Percentiles rank a stretch among this genome's conserved stretches.
phyloP scores from a whole-genome alignment of 2,888 invertebrate species.

The Drosophila borborema region DNA sequence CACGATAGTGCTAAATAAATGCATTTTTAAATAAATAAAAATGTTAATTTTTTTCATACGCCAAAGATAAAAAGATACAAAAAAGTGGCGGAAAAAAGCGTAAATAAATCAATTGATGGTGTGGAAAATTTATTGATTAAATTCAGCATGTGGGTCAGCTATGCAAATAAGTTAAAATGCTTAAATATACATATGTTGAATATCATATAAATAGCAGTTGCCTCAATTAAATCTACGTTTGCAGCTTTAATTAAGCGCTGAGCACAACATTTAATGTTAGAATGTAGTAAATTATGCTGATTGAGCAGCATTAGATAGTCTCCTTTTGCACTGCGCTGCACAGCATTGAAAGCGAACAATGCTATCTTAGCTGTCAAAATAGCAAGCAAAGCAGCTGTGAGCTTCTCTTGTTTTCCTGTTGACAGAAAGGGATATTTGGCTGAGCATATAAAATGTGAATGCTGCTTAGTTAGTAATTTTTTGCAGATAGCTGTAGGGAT shows the following conservation, averaged over 20 bases:
- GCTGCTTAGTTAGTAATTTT: too few relatives aligned
- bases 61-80: neutral
- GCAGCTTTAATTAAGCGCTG: neutral
- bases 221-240: neutral
- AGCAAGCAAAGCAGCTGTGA: neutral
- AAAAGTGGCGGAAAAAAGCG: neutral
- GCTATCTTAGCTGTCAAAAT: neutral
- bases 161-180: slow-evolving; percentile 6
- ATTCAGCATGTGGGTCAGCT: slow-evolving; percentile 17
- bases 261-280: neutral
- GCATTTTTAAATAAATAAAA: slow-evolving; percentile 28
- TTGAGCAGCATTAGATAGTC: neutral
- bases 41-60: neutral
- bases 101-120: slow-evolving; percentile 2
- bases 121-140: slow-evolving; percentile 26
- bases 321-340: neutral
- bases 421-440: neutral
- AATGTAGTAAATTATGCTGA: neutral
- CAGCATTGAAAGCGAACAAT: neutral
- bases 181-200: slow-evolving; percentile 2
- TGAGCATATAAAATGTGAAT: too few relatives aligned
- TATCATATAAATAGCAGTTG: neutral
- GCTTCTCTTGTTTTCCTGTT: neutral
- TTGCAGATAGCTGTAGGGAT: too few relatives aligned
- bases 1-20: slow-evolving; percentile 28